These are phyloP conservation scores for Danio rerio DNA, from an alignment of 2,113 vertebrate species.

Conservation along the genomic window GRCz12tu NC_133176.1:37063501-37064000, in stretches of 20 bases:
- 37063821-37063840: background rate
- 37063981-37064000: too few relatives aligned
- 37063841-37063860: background rate
- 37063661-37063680: constrained; percentile 94
- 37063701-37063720: constrained; percentile 97
- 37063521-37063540: too few relatives aligned
- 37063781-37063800: background rate
- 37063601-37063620: constrained; percentile 97
- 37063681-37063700: constrained; percentile 90
- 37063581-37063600: constrained; percentile 88
- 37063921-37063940: too few relatives aligned
- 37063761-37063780: background rate
- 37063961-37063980: too few relatives aligned
- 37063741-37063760: constrained; percentile 74
- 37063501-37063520: too few relatives aligned
- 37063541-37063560: too few relatives aligned
- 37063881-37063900: background rate
- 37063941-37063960: too few relatives aligned
- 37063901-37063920: too few relatives aligned
- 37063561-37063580: background rate
- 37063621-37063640: constrained; percentile 93
- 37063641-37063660: constrained; percentile 84
- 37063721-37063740: constrained; percentile 96
- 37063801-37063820: background rate
- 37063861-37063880: background rate